Evolutionary conservation across 1,140 invertebrate genomes (phyloP).

Genomic region (Capitella teleta): DNA sequence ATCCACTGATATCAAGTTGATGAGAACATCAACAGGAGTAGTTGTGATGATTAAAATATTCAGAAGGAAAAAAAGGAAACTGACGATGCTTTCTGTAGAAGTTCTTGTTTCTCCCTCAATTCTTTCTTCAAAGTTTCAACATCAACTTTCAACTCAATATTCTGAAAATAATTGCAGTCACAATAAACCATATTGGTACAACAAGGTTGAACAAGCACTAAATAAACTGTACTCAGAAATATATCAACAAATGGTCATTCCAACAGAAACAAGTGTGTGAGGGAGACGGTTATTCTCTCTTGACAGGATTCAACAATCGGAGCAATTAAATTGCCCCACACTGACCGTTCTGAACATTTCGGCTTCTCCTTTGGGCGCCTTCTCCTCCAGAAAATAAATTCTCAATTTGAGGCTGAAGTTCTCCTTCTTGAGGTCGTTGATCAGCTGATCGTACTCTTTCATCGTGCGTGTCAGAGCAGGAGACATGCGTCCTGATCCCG

Average conservation of each 20-base stretch:
- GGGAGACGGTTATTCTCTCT: no score
- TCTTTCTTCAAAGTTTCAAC: slow-evolving; percentile 66
- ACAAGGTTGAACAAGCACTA: no score
- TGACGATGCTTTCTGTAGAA: slow-evolving; percentile 68
- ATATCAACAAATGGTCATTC: no score
- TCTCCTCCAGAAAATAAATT: slow-evolving; percentile 80
- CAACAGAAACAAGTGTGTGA: no score
- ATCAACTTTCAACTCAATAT: slow-evolving; percentile 70
- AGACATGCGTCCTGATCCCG: slow-evolving; percentile 35
- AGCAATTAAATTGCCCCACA: no score
- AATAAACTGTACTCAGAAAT: no score
- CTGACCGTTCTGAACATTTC: slow-evolving; percentile 51
- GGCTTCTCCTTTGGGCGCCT: slow-evolving; percentile 35
- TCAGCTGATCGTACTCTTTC: slow-evolving; percentile 70
- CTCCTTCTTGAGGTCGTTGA: slow-evolving; percentile 61
- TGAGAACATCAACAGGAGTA: no score
- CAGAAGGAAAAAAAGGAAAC: no score
- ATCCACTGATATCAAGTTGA: no score
- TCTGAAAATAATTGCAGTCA: slow-evolving; percentile 44
- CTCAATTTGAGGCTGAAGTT: slow-evolving; percentile 83
- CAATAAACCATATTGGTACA: no score
- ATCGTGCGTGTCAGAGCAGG: slow-evolving; percentile 57
- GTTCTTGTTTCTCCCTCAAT: slow-evolving; percentile 65
- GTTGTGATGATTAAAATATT: no score
- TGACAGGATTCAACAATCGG: no score